Base-by-base conservation (phyloP, 2,113 vertebrate genomes). In the Myrmecobius fasciatus region DNA sequence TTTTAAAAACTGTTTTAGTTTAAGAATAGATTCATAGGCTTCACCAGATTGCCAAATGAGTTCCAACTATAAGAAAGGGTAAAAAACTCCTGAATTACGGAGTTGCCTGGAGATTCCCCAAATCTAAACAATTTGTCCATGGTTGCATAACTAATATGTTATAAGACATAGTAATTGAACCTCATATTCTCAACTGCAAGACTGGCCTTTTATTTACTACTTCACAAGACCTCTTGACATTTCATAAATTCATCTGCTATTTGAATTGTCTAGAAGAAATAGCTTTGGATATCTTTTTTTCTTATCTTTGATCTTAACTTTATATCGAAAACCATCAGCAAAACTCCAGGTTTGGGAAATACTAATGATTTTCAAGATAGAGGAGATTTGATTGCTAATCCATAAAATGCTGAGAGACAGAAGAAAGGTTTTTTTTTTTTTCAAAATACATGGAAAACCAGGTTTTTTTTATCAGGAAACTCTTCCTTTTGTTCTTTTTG, bases 261-360 rank as follows among this genome's bases (percentile, higher is more conserved):
- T 89, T 94, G 51, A 92, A 51, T 20, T 90, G 28, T 95, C 1
- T 75, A 95, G 92, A 91, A 12, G 95, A 60, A 90, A 92, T 90
- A 52, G 52, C 89, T 49, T 90, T 94, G 49, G 90, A 95, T 96
- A 91, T 28, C 89, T 67, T 94, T 47, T 89, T 94, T 94, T n/a
- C 60, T 75, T 43, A 83, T 8, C 17, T 83, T 83, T 43, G 67
- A 83, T 83, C 67, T 83, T 83, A 43, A 6, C n/a, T 43, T 43
- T 24, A 83, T 5, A 12, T 36, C 31, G 36, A 67, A 67, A 67
- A 67, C 36, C 3, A 31, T 36, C 28, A 67, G 60, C 31, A 67
- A 67, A 36, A 67, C 28, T 36, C 31, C 60, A 67, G 20, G 36
- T 24, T 83, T 43, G n/a, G 31, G 67, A 83, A 83, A 83, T 52